Evolutionary conservation across 2,113 vertebrate genomes (phyloP), one percentile per base, ranked within the genome.

Genomic region (Aldabrachelys gigantea): DNA sequence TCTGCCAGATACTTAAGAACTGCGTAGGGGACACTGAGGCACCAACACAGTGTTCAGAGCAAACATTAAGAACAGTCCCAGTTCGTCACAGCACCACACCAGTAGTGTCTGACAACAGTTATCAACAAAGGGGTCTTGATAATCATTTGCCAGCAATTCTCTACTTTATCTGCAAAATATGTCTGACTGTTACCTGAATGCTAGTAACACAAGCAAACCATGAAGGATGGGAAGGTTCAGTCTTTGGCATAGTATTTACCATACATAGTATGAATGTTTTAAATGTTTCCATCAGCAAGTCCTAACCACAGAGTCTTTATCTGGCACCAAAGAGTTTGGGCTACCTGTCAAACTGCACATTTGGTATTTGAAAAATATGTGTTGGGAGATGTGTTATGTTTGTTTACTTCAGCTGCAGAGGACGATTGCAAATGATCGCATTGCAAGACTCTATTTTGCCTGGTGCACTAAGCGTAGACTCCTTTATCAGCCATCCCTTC

Each of bases 191-290:
- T 82, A 78, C 59, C 44, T 41, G 62, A 69, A 38, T 92, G 62
- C 47, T 88, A 59, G 86, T 86, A 79, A 54, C 7, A 14, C 59
- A 88, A 44, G 41, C 25, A 25, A 86, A 85, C 47, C 78, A n/a
- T 59, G n/a, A 13, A 88, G 35, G 17, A 91, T 27, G 41, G 11
- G 65, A n/a, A 8, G 8, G 10, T 44, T 94, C 59, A 88, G 22
- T 22, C 25, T 27, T 83, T 90, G 41, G 47, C 4, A 1, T 21
- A 57, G n/a, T 52, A 47, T 85, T 12, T 56, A 38, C 41, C 59
- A 44, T 56, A 92, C 75, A 72, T 95, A 54, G 80, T 82, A 38
- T 21, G 82, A 93, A 91, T 14, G 1, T 72, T 96, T 90, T 89
- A 25, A 22, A n/a, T 53, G 76, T 57, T 72, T 49, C 57, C 87